These are phyloP conservation scores for Epiblema foenella DNA, from an alignment of 2,888 invertebrate genomes.

Conservation along the genomic window DNA sequence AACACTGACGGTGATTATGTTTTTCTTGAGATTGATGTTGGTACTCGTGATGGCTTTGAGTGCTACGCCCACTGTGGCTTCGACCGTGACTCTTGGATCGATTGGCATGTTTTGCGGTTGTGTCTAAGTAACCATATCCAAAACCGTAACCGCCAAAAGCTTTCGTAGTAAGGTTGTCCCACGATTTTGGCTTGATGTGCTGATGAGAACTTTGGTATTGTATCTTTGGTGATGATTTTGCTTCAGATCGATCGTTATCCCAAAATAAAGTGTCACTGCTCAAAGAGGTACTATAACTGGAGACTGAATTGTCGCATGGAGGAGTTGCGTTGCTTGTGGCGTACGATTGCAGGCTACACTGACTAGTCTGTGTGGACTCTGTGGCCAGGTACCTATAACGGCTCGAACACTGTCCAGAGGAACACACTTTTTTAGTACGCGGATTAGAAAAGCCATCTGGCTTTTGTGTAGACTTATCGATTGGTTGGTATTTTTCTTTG, in stretches of 20 bases:
- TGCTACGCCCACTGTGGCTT: conserved; percentile 85
- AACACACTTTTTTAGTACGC: conserved; percentile 74
- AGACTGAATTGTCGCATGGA: conserved; percentile 88
- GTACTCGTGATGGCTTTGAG: conserved; percentile 82
- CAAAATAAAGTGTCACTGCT: conserved; percentile 95
- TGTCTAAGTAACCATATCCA: conserved; percentile 93
- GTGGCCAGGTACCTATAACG: conserved; percentile 87
- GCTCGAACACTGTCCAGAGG: conserved; percentile 70
- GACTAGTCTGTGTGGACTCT: conserved; percentile 89
- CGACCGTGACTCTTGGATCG: conserved; percentile 80
- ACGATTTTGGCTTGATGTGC: conserved; percentile 91
- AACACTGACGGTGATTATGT: conserved; percentile 78
- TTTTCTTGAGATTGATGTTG: conserved; percentile 73
- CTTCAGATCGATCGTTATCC: conserved; percentile 85
- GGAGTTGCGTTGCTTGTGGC: conserved; percentile 90
- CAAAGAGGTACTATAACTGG: conserved; percentile 93
- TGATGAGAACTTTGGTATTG: conserved; percentile 79
- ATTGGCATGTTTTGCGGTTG: conserved; percentile 74
- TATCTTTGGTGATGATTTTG: conserved; percentile 77
- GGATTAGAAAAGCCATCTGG: conserved; percentile 77
- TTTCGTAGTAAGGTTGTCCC: conserved; percentile 95
- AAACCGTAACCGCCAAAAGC: conserved; percentile 94
- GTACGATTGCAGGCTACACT: conserved; percentile 93
- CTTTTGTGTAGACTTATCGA: conserved; percentile 78
- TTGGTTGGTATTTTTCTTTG: conserved; percentile 85